Conservation (phyloP, 1,140 invertebrate species). For the Zaprionus capensis region DNA sequence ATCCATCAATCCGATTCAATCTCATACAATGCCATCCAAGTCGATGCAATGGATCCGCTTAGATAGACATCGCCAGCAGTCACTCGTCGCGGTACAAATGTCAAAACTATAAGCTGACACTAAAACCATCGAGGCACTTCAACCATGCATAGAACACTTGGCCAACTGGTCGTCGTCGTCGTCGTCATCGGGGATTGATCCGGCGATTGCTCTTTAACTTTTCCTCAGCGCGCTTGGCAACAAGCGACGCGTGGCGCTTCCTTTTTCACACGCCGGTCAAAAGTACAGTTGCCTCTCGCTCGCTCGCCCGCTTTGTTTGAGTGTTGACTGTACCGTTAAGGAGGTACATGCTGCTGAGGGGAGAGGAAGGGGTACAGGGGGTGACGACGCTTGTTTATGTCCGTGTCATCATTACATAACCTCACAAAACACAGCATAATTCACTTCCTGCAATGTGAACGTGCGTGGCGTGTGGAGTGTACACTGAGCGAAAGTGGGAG, state of each 20-base stretch:
- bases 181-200: conserved; percentile 45
- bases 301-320: conserved; percentile 4
- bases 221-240: conserved; percentile 34
- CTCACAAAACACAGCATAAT: conserved; percentile 75
- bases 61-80: conserved; percentile 64
- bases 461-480: conserved; percentile 19
- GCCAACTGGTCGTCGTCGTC: not conserved
- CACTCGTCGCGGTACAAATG: conserved; percentile 50
- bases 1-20: conserved; percentile 37
- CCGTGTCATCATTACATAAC: conserved; percentile 69
- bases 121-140: conserved; percentile 77
- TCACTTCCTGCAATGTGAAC: conserved; percentile 67
- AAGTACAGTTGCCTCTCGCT: conserved; percentile 61
- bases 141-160: conserved; percentile 29
- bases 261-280: conserved; percentile 68
- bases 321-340: conserved; percentile 50
- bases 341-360: not conserved
- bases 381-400: conserved; percentile 27
- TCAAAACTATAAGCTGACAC: conserved; percentile 80
- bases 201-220: conserved; percentile 71
- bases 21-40: not conserved
- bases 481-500: not conserved
- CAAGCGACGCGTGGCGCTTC: conserved; percentile 72
- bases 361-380: not conserved
- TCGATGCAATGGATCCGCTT: not conserved